phyloP scores from a whole-genome alignment of 2,797 vertebrate genomes.

The Gadopsis marmoratus region DNA sequence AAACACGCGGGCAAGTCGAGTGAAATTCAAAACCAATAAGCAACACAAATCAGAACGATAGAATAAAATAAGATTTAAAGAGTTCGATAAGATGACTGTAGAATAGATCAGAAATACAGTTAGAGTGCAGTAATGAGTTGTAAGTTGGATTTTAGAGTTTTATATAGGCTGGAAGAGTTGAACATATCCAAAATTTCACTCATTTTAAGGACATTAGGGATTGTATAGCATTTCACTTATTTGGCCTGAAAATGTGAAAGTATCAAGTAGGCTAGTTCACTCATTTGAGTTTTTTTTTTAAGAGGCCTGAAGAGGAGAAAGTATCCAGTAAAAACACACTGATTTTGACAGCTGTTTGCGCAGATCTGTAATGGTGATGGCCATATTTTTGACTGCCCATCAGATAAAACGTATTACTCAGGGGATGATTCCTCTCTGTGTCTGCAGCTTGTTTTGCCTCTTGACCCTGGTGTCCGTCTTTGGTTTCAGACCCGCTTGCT shows the following conservation, averaged over 20 bases:
- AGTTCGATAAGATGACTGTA: too few relatives aligned
- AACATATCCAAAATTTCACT: neutral
- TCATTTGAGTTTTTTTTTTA: neutral
- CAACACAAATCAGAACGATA: too few relatives aligned
- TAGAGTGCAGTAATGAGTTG: too few relatives aligned
- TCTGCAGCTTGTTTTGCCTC: slow-evolving; percentile 5
- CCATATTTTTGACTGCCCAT: neutral
- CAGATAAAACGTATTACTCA: neutral
- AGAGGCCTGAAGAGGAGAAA: neutral
- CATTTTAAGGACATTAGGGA: neutral
- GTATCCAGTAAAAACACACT: too few relatives aligned
- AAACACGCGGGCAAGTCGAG: too few relatives aligned
- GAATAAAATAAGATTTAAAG: too few relatives aligned
- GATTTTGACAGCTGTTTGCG: neutral
- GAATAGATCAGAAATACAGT: too few relatives aligned
- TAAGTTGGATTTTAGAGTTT: too few relatives aligned
- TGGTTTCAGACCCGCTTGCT: slow-evolving; percentile 24
- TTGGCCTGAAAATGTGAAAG: neutral
- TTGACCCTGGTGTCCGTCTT: neutral
- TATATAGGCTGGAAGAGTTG: neutral
- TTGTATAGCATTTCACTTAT: too few relatives aligned
- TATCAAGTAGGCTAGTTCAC: neutral
- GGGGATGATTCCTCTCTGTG: neutral
- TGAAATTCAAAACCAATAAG: too few relatives aligned
- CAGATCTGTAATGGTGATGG: neutral